Percentiles rank a stretch among this genome's conserved stretches.
These are phyloP conservation scores for Halcyon chelicuti DNA, from an alignment of 2,797 vertebrate species.

Conservation along the genomic window DNA sequence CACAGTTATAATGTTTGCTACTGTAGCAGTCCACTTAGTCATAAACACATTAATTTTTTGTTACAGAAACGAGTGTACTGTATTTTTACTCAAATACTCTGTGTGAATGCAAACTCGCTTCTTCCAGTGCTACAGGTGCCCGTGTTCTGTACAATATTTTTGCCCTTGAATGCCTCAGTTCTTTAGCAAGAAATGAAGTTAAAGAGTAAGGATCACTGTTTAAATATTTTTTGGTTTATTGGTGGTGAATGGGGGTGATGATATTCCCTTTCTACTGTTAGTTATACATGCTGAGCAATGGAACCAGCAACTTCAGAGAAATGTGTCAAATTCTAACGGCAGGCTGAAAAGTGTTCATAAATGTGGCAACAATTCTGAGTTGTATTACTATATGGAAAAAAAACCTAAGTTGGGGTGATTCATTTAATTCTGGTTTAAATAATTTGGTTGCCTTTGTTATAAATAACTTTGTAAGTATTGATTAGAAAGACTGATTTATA, in stretches of 20 bases:
- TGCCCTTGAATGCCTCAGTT: background rate
- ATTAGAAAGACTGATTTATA: background rate
- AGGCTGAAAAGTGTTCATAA: background rate
- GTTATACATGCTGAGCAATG: background rate
- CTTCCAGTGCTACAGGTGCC: background rate
- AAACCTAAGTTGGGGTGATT: background rate
- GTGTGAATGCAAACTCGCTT: background rate
- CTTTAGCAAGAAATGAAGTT: background rate
- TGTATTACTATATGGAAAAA: background rate
- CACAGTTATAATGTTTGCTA: background rate
- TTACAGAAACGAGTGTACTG: background rate
- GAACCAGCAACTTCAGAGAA: background rate
- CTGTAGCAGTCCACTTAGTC: background rate
- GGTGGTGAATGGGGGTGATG: background rate
- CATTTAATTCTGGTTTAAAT: background rate
- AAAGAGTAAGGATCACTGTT: background rate
- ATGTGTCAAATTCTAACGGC: background rate
- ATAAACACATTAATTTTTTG: background rate
- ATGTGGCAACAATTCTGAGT: background rate
- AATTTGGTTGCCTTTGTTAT: background rate
- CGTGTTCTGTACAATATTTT: background rate
- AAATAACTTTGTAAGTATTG: background rate
- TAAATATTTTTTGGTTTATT: background rate
- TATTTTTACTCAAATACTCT: background rate
- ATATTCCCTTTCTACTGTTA: background rate